Base-by-base conservation (phyloP, 2,113 vertebrate species). In the Seriola quinqueradiata region DNA sequence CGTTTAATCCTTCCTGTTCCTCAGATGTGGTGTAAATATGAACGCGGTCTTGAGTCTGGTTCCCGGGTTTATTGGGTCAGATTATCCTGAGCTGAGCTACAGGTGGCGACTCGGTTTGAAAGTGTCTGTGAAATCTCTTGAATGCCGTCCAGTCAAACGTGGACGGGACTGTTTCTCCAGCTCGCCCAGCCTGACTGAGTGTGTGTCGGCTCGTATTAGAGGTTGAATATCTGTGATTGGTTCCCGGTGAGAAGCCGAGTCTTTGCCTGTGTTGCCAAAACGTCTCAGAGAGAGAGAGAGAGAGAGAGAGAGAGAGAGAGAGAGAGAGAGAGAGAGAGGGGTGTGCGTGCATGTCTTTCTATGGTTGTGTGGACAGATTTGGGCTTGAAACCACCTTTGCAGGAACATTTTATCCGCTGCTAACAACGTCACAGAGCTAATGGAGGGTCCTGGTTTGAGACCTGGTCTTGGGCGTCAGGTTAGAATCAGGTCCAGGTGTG, bases 61-160 rank as follows among this genome's bases (percentile, higher is more conserved):
- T 40, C 40, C 40, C 8, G 40, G 40, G 40, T 40, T 40, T 10
- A 40, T 40, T 40, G 6, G 40, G 11, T 36, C 34, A 36, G 6
- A 36, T 6, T 5, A 36, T 36, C 6, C 42, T 12, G 42, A 44
- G 11, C 42, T 16, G 66, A 66, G 40, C 73, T 50, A 40, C 60
- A 71, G 57, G 64, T 68, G 65, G 25, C 4, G 70, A 12, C 21
- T 61, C 40, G 8, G 54, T 12, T 42, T 34, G 21, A 23, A 42
- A 48, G 52, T 0, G 21, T 28, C 38, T 59, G 65, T 60, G 38
- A 85, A 68, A 58, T 34, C 25, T 54, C 38, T 58, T 75, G 36
- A 28, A 48, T 76, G 85, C 38, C 17, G 36, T 3, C 57, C 25
- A 32, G 76, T 79, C 75, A 71, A 10, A 38, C 50, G 61, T 67